Conservation (phyloP, 1,140 invertebrate species). For the Idris sp. region DNA sequence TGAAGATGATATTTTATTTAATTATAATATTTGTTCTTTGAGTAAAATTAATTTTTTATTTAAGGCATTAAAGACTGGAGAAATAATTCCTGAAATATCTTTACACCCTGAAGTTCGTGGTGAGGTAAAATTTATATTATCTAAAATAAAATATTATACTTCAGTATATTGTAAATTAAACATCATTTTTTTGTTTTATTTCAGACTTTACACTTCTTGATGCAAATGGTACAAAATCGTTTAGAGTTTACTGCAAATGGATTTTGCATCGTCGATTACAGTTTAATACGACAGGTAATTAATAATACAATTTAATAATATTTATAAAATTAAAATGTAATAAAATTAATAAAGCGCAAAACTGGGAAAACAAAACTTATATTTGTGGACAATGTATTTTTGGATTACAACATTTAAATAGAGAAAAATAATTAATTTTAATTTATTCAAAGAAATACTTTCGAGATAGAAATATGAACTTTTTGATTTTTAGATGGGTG, state of each 20-base stretch:
- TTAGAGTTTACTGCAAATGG: slow-evolving; percentile 47
- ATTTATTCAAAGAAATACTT: too few species aligned
- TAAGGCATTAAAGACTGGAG: slow-evolving; percentile 31
- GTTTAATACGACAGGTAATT: slow-evolving; percentile 47
- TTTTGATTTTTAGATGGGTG: slow-evolving; percentile 51
- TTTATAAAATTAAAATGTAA: too few species aligned
- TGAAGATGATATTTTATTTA: too few species aligned
- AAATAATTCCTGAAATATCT: slow-evolving; percentile 56
- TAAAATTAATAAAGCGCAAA: too few species aligned
- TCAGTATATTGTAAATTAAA: slow-evolving; percentile 11
- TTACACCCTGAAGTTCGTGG: slow-evolving; percentile 41
- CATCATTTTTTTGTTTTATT: slow-evolving; percentile 18
- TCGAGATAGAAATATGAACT: slow-evolving; percentile 8
- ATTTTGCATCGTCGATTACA: slow-evolving; percentile 49
- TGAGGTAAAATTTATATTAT: slow-evolving; percentile 30
- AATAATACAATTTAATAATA: too few species aligned
- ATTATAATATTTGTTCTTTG: too few species aligned
- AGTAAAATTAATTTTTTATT: slow-evolving; percentile 11
- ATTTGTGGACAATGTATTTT: too few species aligned
- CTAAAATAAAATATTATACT: background rate
- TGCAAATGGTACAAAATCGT: slow-evolving; percentile 52
- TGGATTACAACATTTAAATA: too few species aligned
- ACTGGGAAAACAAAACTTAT: too few species aligned
- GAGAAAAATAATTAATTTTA: too few species aligned
- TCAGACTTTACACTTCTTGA: slow-evolving; percentile 35